Evolutionary conservation across 2,797 vertebrate genomes (phyloP), one percentile per base, ranked within the genome.

Genomic region (Acropternis orthonyx): DNA sequence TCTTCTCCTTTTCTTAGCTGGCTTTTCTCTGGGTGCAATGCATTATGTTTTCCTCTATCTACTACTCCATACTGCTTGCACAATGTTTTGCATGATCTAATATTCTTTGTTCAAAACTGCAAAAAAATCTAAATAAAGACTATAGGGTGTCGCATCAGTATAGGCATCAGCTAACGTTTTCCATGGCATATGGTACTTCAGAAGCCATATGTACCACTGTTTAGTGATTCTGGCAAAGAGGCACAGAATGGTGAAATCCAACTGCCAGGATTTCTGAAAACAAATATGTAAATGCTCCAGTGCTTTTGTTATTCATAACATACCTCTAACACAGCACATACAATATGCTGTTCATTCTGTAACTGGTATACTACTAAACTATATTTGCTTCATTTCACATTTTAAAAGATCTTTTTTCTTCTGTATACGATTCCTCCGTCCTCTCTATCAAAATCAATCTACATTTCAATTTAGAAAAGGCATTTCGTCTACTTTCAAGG

Each of bases 201-300:
- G 98, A 98, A 99, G 99, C 99, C 99, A 99, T 99, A 99, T 99
- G 99, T 98, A 99, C 98, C 98, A 98, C 98, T 99, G 99, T 99
- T 99, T 99, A 99, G 99, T 98, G 98, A 99, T 99, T 99, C 98
- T 99, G 99, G 99, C 99, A 99, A 98, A 98, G 98, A 98, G 97
- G 98, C 98, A 96, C 98, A 98, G 98, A 98, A 99, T 98, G 99
- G 99, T 99, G 98, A 99, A 98, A 98, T 98, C 98, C 98, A 98
- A 99, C 99, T 99, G 99, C 99, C 99, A 97, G 97, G 97, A 98
- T 96, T 97, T 97, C 98, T 98, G 99, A 99, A 99, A 99, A 99
- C 99, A 99, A 98, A 98, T 99, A 99, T 98, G 99, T 99, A 98
- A 98, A 98, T 98, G 98, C 98, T 98, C 98, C 98, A 98, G 98